Evolutionary conservation across 2,888 invertebrate species (phyloP), one percentile per base, ranked within the genome.

Genomic region (Pteria penguin): DNA sequence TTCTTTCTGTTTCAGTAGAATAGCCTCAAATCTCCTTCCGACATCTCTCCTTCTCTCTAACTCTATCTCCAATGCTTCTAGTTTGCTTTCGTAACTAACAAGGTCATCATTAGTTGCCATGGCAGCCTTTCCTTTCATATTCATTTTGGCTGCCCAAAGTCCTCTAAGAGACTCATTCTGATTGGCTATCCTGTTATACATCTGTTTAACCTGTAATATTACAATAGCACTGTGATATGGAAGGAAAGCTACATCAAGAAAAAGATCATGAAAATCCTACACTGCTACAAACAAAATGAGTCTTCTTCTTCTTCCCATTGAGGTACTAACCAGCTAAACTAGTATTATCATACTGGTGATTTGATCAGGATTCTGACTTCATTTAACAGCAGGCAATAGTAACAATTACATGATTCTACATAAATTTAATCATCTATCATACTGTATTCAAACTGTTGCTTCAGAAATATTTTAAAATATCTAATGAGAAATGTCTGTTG

Each of bases 101-200:
- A 91, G 76, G 60, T 91, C 90, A 24, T 82, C 87, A 26, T 87
- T 81, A n/a, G 88, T 89, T 18, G 89, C 89, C 80, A 89, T 76
- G 29, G 83, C 84, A 4, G 82, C 79, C n/a, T 83, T 85, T 8
- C 90, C 88, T 52, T 85, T 82, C 78, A 91, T 81, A 75, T 90
- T 90, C 84, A 91, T 84, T 82, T 91, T 91, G 76, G 91, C 90
- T 2, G 89, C 88, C 91, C 91, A 91, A 60, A 91, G 84, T 18
- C 89, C 88, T 77, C 89, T 90, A 45, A 91, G 87, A 33, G 91
- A 90, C 67, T 90, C 89, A 1, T 87, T 87, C 83, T 91, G 90
- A 72, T 86, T 87, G 71, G 86, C 82, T 29, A 91, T 86, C 70
- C 86, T 87, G 79, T 89, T 87, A 83, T 90, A 91, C 84, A 90